Percentiles rank a stretch among this genome's conserved stretches.
phyloP scores from a whole-genome alignment of 2,113 vertebrate genomes.

The Sapayoa aenigma region DNA sequence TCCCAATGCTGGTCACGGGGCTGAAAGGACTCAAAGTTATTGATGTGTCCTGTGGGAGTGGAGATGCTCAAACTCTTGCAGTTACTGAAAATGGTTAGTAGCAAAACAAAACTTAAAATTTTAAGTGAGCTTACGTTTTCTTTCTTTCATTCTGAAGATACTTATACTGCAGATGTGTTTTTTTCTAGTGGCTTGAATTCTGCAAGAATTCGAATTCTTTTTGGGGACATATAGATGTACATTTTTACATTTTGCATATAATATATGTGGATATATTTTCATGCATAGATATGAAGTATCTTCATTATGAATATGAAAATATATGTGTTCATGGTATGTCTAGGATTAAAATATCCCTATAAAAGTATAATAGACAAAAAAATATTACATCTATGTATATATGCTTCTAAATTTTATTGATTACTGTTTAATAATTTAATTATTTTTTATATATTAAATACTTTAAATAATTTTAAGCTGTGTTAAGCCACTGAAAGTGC shows the following conservation, averaged over 20 bases:
- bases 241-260: neutral
- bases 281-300: neutral
- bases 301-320: neutral
- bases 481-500: neutral
- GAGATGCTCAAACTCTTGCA: slow-evolving; percentile 94
- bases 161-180: neutral
- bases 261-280: neutral
- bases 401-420: neutral
- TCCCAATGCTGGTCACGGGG: slow-evolving; percentile 92
- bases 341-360: neutral
- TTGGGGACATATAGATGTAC: neutral
- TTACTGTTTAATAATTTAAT: too few species aligned
- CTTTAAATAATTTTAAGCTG: too few species aligned
- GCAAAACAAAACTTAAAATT: neutral
- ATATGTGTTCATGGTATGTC: neutral
- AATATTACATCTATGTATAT: neutral
- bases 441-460: too few species aligned
- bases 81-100: slow-evolving; percentile 93
- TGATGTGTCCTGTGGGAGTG: slow-evolving; percentile 93
- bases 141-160: neutral
- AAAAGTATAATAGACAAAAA: neutral
- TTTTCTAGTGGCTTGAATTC: neutral
- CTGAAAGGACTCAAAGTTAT: slow-evolving; percentile 94
- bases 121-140: neutral
- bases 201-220: neutral